Conservation (phyloP, 2,113 vertebrate species). For the Apodemus sylvaticus region DNA sequence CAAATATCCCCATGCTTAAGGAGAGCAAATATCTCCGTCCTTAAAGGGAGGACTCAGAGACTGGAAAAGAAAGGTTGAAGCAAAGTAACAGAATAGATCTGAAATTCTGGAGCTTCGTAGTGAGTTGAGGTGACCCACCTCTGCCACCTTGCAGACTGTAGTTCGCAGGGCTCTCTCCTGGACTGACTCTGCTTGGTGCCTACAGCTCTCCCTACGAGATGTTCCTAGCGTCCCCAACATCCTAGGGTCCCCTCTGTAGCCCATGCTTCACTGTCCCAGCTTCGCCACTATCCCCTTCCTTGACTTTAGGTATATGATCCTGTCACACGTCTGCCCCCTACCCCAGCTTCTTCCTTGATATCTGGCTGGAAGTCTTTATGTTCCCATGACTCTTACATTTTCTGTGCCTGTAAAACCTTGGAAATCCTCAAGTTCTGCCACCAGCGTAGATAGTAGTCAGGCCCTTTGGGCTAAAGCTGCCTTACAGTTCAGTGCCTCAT, state of each 20-base stretch:
- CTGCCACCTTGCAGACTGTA: too few relatives aligned
- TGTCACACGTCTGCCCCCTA: not conserved
- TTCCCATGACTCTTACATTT: not conserved
- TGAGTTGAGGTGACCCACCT: too few relatives aligned
- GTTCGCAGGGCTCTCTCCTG: not conserved
- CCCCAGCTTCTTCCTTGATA: not conserved
- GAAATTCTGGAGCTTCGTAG: not conserved
- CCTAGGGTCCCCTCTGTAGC: not conserved
- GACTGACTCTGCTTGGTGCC: not conserved
- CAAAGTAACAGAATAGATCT: not conserved
- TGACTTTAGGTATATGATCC: not conserved
- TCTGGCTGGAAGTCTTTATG: not conserved
- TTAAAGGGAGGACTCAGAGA: not conserved
- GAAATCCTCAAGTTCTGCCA: not conserved
- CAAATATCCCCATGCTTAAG: not conserved
- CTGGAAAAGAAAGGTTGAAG: not conserved
- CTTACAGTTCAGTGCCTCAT: not conserved
- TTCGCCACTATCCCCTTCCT: not conserved
- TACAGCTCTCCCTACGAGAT: not conserved
- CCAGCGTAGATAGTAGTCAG: not conserved
- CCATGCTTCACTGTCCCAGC: not conserved
- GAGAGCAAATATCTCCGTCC: not conserved
- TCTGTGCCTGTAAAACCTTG: not conserved
- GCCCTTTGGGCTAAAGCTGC: not conserved
- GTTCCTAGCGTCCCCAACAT: not conserved